Evolutionary conservation across 2,888 invertebrate species (phyloP), one percentile per base, ranked within the genome.

Genomic region (Diploptera punctata): DNA sequence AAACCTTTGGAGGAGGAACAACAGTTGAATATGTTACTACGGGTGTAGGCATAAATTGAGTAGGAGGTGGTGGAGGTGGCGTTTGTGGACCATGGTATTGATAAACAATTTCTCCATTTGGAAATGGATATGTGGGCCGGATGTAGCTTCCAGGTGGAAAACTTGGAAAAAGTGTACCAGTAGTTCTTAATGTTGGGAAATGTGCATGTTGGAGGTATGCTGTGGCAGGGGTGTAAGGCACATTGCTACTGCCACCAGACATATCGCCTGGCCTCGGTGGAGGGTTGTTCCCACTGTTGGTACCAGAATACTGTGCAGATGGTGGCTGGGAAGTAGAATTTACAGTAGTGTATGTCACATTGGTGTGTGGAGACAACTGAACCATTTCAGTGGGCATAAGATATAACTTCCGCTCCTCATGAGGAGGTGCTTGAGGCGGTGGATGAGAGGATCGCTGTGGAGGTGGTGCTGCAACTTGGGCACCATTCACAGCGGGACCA

Each of bases 1-100:
- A 93, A 70, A 89, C 84, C 81, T 91, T 90, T 57, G 88, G 87
- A 67, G 87, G 87, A 77, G 88, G 87, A 79, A 85, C 86, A 75
- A 85, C 83, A 44, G 86, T 85, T 78, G 81, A 79, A 72, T 81
- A 81, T 21, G 81, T 81, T 60, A 83, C 80, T 70, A 81, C 80
- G 44, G 81, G 80, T 2, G 81, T 77, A 68, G 82, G 80, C 71
- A 82, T 80, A 75, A 80, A 80, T 62, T 73, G 76, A 62, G 80
- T 76, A 38, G 79, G 77, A 44, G 79, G 77, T 78, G 74, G 81
- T 54, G 81, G 77, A 70, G 81, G 81, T 16, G 82, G 81, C 3
- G 81, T 80, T 38, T 80, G 31, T 78, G 80, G 74, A 38, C 60
- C 70, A 73, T 73, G 74, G 68, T 74, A 76, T 43, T 76, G 73